Evolutionary conservation across 2,797 vertebrate genomes (phyloP), one percentile per base, ranked within the genome.

Genomic region (Molossus molossus): DNA sequence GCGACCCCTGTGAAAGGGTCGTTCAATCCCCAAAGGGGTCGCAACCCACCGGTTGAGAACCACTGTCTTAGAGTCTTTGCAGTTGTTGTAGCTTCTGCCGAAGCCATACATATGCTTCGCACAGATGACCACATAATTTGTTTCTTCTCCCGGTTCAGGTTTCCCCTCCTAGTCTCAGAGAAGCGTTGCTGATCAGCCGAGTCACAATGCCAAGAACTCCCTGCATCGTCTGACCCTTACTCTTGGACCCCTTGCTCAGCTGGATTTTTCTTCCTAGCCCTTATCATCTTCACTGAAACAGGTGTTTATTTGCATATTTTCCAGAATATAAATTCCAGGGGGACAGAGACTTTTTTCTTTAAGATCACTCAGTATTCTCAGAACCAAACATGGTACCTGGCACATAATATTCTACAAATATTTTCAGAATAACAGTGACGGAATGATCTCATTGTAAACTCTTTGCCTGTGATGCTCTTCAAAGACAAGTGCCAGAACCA

Each of bases 331-430:
- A 97, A 29, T 76, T 77, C 18, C 45, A 69, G 11, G 33, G 82
- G 7, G 57, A 29, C 37, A 89, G 25, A 77, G 12, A 45, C 1
- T 0, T 67, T n/a, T 62, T 17, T 58, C 27, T 45, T 72, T 23
- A 20, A 64, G 37, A 79, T 91, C 15, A 29, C 14, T 94, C 55
- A 13, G 13, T 92, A 76, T n/a, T 93, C 17, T 94, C 75, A 96
- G 48, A 94, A 85, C 50, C 40, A 79, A 77, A 45, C 37, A 40
- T 40, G 3, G 9, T 73, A 6, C 23, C 53, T 82, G 73, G 27
- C 21, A 76, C 7, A 57, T 77, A 83, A 3, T 20, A 20, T 27
- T 90, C 29, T 85, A 57, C 33, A 82, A 48, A 64, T 90, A 76
- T 50, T 79, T 96, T 72, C 20, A 45, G 29, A 76, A 86, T 73